Percentiles rank a stretch among this genome's conserved stretches.
These are phyloP conservation scores for Babylonia areolata DNA, from an alignment of 1,140 invertebrate genomes.

Conservation along the genomic window DNA sequence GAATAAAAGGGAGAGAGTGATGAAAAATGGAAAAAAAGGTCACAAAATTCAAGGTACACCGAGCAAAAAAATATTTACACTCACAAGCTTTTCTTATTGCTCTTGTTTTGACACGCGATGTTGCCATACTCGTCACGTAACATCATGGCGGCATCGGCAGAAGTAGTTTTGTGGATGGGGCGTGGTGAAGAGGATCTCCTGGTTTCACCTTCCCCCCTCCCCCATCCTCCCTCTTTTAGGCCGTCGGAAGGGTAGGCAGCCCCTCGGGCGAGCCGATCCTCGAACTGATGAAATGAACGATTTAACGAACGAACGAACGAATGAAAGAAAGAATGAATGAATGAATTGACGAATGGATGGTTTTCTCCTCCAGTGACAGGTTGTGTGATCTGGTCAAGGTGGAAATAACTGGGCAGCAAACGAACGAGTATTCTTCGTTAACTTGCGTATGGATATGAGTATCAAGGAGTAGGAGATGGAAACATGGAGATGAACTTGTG, in stretches of 20 bases:
- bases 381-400: too few species aligned
- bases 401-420: too few species aligned
- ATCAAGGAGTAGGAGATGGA: too few species aligned
- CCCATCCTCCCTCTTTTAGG: background rate
- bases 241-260: background rate
- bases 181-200: background rate
- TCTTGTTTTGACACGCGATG: conserved; percentile 13
- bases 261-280: background rate
- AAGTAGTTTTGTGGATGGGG: conserved; percentile 52
- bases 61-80: background rate
- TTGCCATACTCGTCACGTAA: conserved; percentile 46
- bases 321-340: background rate
- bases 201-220: background rate
- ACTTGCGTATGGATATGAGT: too few species aligned
- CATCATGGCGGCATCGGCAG: conserved; percentile 60
- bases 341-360: background rate
- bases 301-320: background rate
- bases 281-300: background rate
- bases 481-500: too few species aligned
- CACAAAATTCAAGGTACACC: too few species aligned
- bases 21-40: background rate
- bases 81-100: conserved; percentile 3
- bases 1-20: background rate
- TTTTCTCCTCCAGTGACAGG: too few species aligned
- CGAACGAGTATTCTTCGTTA: too few species aligned